These are phyloP conservation scores for Nemurella pictetii DNA, from an alignment of 2,888 invertebrate genomes.

Conservation along the genomic window DNA sequence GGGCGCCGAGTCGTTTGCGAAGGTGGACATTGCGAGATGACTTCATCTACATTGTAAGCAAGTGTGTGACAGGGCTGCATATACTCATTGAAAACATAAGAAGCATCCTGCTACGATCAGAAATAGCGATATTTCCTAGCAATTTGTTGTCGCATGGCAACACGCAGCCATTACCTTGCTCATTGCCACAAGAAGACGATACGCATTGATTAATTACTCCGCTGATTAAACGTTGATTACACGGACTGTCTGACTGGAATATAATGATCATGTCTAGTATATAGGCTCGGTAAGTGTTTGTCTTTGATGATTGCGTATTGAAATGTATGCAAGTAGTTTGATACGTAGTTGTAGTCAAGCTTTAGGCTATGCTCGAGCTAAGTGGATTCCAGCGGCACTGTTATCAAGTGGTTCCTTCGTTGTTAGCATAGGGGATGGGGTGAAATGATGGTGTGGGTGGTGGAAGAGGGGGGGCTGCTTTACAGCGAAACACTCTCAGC, in stretches of 20 bases:
- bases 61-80: not conserved
- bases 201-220: not conserved
- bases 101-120: not conserved
- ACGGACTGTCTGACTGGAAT: not conserved
- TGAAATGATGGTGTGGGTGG: not conserved
- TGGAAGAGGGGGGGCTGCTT: not conserved
- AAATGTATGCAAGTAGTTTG: slow-evolving; percentile 12
- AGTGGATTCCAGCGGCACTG: slow-evolving; percentile 21
- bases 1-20: not conserved
- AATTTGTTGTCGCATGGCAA: too few species aligned
- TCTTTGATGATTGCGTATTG: slow-evolving; percentile 10
- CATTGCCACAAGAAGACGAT: too few species aligned
- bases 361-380: slow-evolving; percentile 1
- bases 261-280: not conserved
- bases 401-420: slow-evolving; percentile 26
- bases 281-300: not conserved
- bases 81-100: too few species aligned
- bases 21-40: not conserved
- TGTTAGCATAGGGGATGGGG: slow-evolving; percentile 11
- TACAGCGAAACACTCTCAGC: slow-evolving; percentile 27
- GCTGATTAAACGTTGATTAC: slow-evolving; percentile 10
- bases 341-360: not conserved
- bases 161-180: too few species aligned
- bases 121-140: too few species aligned
- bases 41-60: not conserved